Base-by-base conservation (phyloP, 2,888 invertebrate species). In the Exephanes ischioxanthus region DNA sequence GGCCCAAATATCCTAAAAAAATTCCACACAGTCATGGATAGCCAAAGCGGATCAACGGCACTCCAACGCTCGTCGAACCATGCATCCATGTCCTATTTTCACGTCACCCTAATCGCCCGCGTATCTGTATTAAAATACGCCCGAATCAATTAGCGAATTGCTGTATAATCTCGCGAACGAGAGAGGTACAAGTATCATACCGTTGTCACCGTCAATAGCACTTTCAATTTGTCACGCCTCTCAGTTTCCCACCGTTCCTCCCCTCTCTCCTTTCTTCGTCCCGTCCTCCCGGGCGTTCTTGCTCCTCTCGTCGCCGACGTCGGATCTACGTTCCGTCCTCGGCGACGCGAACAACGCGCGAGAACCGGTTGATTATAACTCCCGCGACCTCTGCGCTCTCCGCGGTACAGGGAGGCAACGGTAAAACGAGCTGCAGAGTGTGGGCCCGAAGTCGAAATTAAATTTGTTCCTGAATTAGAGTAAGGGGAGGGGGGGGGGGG, bases 381-480 rank as follows among this genome's bases (percentile, higher is more conserved):
- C 63, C 41, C 63, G 78, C 58, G 48, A 83, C 72, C 67, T 67
- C 53, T 3, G 71, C 22, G 30, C 14, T 22, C 68, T 41, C 68
- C 16, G 19, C 67, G 48, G 71, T 72, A 67, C 77, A 73, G 78
- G 61, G 58, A 72, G 33, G 71, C 78, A 78, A n/a, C 67, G 68
- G 72, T 48, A 71, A 63, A 45, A 53, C 30, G 37, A 30, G 19
- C n/a, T n/a, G 11, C 2, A 30, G 48, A 70, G 68, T 22, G 19
- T 5, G 30, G 33, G 41, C 41, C 45, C 51, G 66, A 4, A 68
- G 80, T 70, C 80, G 84, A 86, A 88, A 88, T 88, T 86, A 88
- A 88, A 88, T 88, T 87, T 86, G 83, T 86, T 86, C 78, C 83
- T 78, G 86, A 88, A 88, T 88, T 88, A 84, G 41, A 78, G 87